Conservation (phyloP, 1,140 invertebrate species). For the Camponotus vicinus region DNA sequence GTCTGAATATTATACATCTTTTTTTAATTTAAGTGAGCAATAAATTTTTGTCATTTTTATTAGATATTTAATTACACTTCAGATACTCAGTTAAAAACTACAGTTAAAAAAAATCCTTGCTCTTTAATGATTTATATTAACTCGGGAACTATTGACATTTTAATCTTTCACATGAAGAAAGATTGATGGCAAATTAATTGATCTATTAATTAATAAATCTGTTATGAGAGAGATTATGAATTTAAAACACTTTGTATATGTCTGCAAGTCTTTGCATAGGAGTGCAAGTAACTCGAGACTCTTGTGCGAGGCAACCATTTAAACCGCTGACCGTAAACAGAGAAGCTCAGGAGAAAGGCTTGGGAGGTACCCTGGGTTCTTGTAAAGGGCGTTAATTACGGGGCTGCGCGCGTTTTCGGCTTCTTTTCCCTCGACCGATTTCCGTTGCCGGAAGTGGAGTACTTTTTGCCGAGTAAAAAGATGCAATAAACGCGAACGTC, state of each 20-base stretch:
- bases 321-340: constrained; percentile 76
- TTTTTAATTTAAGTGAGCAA: neutral
- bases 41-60: neutral
- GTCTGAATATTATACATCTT: neutral
- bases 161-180: neutral
- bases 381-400: constrained; percentile 73
- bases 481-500: constrained; percentile 1
- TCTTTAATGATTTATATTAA: neutral
- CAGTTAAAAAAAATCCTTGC: neutral
- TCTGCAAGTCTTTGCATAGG: constrained; percentile 4
- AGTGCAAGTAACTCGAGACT: constrained; percentile 69
- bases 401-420: constrained; percentile 53
- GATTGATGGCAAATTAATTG: neutral
- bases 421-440: constrained; percentile 61
- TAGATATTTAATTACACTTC: neutral
- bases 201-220: neutral
- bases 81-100: neutral
- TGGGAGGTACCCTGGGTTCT: constrained; percentile 33
- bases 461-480: neutral
- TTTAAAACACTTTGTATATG: constrained; percentile 27
- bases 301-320: constrained; percentile 69
- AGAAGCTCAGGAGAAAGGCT: constrained; percentile 50
- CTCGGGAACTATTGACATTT: neutral
- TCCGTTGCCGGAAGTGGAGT: constrained; percentile 59
- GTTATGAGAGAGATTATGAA: constrained; percentile 8